Evolutionary conservation across 1,140 invertebrate genomes (phyloP), one percentile per base, ranked within the genome.

Genomic region (Lasioglossum baleicum): DNA sequence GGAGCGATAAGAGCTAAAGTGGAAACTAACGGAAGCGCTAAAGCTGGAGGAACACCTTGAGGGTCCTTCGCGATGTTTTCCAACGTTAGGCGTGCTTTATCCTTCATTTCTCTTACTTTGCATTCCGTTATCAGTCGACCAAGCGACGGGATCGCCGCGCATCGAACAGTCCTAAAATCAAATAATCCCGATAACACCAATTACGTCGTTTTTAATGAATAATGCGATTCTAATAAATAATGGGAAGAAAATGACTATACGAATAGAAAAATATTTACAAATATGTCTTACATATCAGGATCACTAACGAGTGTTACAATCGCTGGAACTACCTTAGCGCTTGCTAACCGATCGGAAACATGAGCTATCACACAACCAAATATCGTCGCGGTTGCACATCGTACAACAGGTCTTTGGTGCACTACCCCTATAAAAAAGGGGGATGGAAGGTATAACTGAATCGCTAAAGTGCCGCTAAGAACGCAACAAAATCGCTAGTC

Each of bases 81-180:
- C n/a, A 96, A 89, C 85, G 96, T 96, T 90, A 96, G 94, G 85
- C 95, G 95, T 51, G 95, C 95, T 91, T 96, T 96, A 85, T 96
- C 96, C 70, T 95, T 93, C 26, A 95, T 94, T 93, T 96, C 91
- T 80, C 86, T 91, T 2, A 92, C 87, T 67, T 88, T 94, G 56
- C 95, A 94, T 67, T 94, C 94, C 31, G 94, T 95, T 81, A 96
- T 94, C n/a, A 96, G 92, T 72, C 93, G 93, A 31, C 95, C 95
- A 73, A 96, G 92, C 3, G 95, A 94, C 70, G 94, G 94, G 86
- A 96, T 93, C 10, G 95, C 95, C 10, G 95, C 94, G 58, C 94
- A 94, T 89, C 94, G 92, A 0, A 96, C 95, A 78, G 93, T 93
- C 80, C 95, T 96, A 87, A 89, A 83, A 86, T 44, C 51, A 68